phyloP scores from a whole-genome alignment of 2,797 vertebrate genomes.

The Ptychobarbus kaznakovi region DNA sequence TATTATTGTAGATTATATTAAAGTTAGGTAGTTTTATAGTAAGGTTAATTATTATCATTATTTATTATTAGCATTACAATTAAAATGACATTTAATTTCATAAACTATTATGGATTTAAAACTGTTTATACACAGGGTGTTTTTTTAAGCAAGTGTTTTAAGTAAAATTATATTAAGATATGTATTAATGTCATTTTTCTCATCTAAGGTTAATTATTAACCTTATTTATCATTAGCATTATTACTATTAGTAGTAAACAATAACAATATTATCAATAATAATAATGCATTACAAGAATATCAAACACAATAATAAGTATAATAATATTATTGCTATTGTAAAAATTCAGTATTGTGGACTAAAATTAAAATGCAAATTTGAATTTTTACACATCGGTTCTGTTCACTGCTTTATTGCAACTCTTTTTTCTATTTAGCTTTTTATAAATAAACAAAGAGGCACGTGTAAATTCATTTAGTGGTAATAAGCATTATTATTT shows the following conservation, averaged over 20 bases:
- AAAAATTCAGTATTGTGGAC: neutral
- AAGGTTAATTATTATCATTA: neutral
- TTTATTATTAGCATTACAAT: no score
- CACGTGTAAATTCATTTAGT: neutral
- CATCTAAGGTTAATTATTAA: neutral
- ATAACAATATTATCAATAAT: neutral
- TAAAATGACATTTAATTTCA: no score
- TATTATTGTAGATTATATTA: neutral
- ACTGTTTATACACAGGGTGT: no score
- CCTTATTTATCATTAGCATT: neutral
- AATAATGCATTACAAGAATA: neutral
- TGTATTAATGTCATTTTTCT: neutral
- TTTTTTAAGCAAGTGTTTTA: neutral
- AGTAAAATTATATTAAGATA: neutral
- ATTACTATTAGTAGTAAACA: neutral
- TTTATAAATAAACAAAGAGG: neutral
- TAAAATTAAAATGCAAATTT: neutral
- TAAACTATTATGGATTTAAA: neutral
- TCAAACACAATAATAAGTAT: neutral
- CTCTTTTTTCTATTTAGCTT: neutral
- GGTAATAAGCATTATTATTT: no score
- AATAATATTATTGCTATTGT: neutral
- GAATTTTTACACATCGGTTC: neutral
- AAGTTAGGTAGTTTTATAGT: neutral
- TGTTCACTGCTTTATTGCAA: neutral